Evolutionary conservation across 2,888 invertebrate genomes (phyloP).

Genomic region (Steinernema carpocapsae): DNA sequence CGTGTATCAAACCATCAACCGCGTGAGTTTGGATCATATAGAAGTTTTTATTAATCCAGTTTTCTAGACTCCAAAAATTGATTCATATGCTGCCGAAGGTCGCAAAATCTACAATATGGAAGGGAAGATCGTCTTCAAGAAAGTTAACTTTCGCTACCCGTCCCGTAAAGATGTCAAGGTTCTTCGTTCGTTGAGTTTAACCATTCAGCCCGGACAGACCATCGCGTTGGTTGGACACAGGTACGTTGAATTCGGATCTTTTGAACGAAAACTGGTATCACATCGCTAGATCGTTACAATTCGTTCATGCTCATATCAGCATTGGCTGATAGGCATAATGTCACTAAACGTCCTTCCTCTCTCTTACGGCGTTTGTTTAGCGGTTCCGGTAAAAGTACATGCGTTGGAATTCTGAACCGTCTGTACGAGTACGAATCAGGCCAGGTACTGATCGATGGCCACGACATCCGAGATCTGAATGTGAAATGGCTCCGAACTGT

Average conservation of each 20-base stretch:
- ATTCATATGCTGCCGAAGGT: slow-evolving; percentile 53
- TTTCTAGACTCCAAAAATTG: slow-evolving; percentile 53
- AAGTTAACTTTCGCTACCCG: slow-evolving; percentile 62
- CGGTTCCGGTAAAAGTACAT: slow-evolving; percentile 78
- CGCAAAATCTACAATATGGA: slow-evolving; percentile 44
- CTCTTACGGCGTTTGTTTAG: too few species aligned
- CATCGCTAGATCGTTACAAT: too few species aligned
- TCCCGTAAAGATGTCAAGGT: slow-evolving; percentile 50
- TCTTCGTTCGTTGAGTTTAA: slow-evolving; percentile 13
- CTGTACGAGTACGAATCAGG: slow-evolving; percentile 51
- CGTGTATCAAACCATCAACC: slow-evolving; percentile 59
- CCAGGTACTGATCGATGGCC: slow-evolving; percentile 48
- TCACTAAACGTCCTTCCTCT: too few species aligned
- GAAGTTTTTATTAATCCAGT: neutral
- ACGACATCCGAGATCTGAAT: slow-evolving; percentile 48
- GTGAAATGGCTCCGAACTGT: slow-evolving; percentile 47
- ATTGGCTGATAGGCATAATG: too few species aligned
- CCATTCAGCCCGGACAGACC: slow-evolving; percentile 69
- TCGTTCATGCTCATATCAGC: too few species aligned
- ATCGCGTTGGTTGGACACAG: slow-evolving; percentile 73
- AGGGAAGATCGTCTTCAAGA: slow-evolving; percentile 55
- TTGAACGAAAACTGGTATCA: neutral
- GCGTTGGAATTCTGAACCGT: slow-evolving; percentile 79
- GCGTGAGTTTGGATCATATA: slow-evolving; percentile 40
- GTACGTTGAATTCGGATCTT: neutral